Base-by-base conservation (phyloP, 2,797 vertebrate genomes). In the Tadarida brasiliensis region DNA sequence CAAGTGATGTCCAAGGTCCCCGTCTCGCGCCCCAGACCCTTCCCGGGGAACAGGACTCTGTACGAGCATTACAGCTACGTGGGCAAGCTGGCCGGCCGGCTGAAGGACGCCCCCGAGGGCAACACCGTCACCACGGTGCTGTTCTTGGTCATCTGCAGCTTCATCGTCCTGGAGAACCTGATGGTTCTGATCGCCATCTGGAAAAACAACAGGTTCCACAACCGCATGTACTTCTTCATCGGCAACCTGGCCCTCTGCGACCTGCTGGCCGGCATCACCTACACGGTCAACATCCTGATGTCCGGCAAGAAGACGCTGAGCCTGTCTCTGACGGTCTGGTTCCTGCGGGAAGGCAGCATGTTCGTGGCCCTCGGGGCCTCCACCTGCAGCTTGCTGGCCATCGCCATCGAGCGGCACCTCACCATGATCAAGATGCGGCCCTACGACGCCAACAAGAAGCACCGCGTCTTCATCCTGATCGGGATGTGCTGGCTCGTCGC, bases 391-490 rank as follows among this genome's bases (percentile, higher is more conserved):
- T 98, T 99, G 67, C 96, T 99, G 94, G 99, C 99, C 0, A 99
- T 99, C 61, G 99, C 99, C 4, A 99, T 99, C 19, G 99, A 99
- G 97, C 98, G 99, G 82, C 99, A 99, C 98, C 98, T 99, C 98
- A 99, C 99, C 15, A 99, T 99, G 99, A 99, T 99, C 97, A 99
- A 99, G 98, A 99, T 99, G 99, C 99, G 99, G 97, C 99, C 99
- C 9, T 99, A 99, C 0, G 99, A 99, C 0, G 98, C 99, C 39
- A 99, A 99, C 96, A 99, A 99, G 98, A 99, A 99, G 89, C 99
- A 99, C 98, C 98, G 99, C 16, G 99, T 99, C 68, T 99, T 99
- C 83, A 98, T 99, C 24, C 99, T 99, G 24, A 99, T 99, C 74
- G 99, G 99, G 57, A 98, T 98, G 7, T 99, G 99, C 98, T 99